Base-by-base conservation (phyloP, 2,797 vertebrate species). In the Macroramphosus scolopax region DNA sequence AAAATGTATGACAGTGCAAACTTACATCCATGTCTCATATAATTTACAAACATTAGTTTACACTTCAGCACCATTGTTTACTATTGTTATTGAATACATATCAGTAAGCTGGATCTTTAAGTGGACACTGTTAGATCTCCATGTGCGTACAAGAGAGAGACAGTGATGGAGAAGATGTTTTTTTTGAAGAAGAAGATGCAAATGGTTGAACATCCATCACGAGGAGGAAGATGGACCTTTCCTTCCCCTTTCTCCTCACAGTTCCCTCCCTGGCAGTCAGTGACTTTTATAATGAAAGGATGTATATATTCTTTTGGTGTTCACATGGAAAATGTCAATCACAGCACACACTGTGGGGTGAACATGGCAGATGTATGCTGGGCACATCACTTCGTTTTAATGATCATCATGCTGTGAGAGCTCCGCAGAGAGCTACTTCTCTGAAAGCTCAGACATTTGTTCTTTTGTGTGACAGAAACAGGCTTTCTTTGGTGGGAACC, bases 21-120 rank as follows among this genome's bases (percentile, higher is more conserved):
- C 58, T 38, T 85, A 87, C 83, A 89, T 87, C 82, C 85, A 86
- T 85, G 79, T 90, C 75, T 87, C 64, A 76, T 78, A 85, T 87
- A 85, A 89, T 88, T 81, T 89, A 91, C 88, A 90, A 89, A 91
- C 79, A 84, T 88, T 80, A 83, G 82, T 89, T 85, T 86, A 91
- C 83, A 86, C 53, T 82, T 91, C 82, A 92, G 91, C 91, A 92
- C 91, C 91, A 91, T 89, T 79, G 78, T 89, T 85, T 77, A 84
- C 84, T 88, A 89, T 89, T 82, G 76, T 88, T 82, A 70, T 86
- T 75, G 79, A 87, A 89, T 88, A 89, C 80, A 87, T 85, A 77
- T 81, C 74, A 79, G 77, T 84, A 78, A 85, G 77, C 72, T 78
- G 72, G 76, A 76, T 61, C 72, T 70, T 48, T 73, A 38, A 33